Conservation (phyloP, 2,888 invertebrate genomes). For the Cheilosia urbana region DNA sequence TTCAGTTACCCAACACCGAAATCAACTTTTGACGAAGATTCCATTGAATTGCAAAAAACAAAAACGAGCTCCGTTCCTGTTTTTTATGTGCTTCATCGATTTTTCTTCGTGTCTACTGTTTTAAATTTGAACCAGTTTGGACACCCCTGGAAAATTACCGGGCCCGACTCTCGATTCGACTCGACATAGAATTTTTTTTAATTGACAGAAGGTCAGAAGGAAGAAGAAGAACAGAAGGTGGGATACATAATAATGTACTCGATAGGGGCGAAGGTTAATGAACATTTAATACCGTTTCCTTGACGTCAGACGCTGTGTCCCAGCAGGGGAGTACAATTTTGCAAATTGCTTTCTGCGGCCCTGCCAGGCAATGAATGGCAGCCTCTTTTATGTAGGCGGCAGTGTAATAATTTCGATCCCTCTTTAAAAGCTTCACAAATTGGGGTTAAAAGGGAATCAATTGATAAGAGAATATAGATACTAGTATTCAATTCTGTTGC, state of each 20-base stretch:
- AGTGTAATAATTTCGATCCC: background rate
- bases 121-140: background rate
- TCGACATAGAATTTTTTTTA: background rate
- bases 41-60: background rate
- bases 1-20: no score
- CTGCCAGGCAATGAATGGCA: background rate
- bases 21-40: background rate
- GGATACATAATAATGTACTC: background rate
- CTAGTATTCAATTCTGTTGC: background rate
- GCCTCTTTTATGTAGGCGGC: background rate
- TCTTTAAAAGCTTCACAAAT: background rate
- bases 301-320: background rate
- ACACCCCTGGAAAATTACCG: background rate
- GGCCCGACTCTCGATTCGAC: background rate
- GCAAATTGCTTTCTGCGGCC: background rate
- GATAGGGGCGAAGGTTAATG: constrained; percentile 1
- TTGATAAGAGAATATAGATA: background rate
- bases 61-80: background rate
- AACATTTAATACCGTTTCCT: background rate
- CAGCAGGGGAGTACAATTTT: background rate
- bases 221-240: background rate
- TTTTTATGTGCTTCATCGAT: background rate
- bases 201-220: no score
- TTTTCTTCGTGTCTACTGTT: background rate
- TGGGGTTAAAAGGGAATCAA: constrained; percentile 1